phyloP scores from a whole-genome alignment of 1,140 invertebrate species.

The Atopsyche davidsoni region DNA sequence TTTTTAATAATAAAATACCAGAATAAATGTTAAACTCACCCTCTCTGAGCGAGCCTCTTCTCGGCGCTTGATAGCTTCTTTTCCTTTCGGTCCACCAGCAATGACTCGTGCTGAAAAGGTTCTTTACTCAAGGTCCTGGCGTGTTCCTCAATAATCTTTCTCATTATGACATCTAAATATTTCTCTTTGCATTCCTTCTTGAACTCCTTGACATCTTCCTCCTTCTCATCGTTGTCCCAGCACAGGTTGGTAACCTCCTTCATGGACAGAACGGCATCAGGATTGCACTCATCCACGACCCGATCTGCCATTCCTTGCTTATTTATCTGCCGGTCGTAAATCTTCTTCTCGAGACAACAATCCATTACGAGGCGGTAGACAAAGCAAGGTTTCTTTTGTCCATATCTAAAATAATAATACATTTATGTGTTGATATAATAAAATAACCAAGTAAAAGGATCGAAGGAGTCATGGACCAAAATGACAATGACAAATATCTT shows the following conservation, averaged over 20 bases:
- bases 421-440: too few relatives aligned
- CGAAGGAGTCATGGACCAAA: not conserved
- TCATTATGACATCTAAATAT: conserved; percentile 77
- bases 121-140: conserved; percentile 73
- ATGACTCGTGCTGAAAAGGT: conserved; percentile 95
- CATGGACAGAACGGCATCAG: conserved; percentile 89
- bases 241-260: conserved; percentile 93
- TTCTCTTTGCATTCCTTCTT: conserved; percentile 57
- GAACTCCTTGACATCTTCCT: conserved; percentile 67
- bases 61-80: conserved; percentile 92
- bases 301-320: conserved; percentile 97
- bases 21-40: conserved; percentile 42
- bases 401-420: conserved; percentile 75
- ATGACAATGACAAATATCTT: conserved; percentile 1
- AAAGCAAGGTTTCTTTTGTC: conserved; percentile 89
- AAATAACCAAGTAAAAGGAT: too few relatives aligned
- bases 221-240: conserved; percentile 86
- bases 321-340: conserved; percentile 96
- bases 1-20: too few relatives aligned
- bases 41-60: conserved; percentile 85
- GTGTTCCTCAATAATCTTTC: conserved; percentile 61
- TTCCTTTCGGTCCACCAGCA: conserved; percentile 92
- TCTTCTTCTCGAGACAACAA: conserved; percentile 94
- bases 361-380: conserved; percentile 96
- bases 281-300: conserved; percentile 96